These are phyloP conservation scores for Nudaria mundana DNA, from an alignment of 2,888 invertebrate genomes.

Conservation along the genomic window DNA sequence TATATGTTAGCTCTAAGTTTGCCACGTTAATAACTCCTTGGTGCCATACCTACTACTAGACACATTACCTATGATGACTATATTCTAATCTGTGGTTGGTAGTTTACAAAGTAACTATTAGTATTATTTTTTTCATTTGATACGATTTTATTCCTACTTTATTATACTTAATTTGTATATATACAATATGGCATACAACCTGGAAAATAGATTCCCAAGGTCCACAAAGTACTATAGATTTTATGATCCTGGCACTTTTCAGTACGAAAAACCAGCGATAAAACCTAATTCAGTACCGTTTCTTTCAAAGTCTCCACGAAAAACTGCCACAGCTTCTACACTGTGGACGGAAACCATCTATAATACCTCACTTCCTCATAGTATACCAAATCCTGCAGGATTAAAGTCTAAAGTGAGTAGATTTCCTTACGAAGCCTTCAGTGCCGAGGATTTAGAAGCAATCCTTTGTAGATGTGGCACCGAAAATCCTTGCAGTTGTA, in stretches of 20 bases:
- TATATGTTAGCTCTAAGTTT: too few relatives aligned
- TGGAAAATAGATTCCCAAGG: conserved; percentile 46
- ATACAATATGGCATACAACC: conserved; percentile 51
- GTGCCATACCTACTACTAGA: too few relatives aligned
- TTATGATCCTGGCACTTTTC: conserved; percentile 63
- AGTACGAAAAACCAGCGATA: conserved; percentile 26
- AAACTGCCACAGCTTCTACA: conserved; percentile 23
- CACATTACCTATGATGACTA: too few relatives aligned
- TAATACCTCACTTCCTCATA: conserved; percentile 25
- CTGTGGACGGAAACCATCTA: conserved; percentile 61
- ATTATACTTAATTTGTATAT: neutral
- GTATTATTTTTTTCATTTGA: too few relatives aligned
- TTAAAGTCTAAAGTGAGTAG: conserved; percentile 55
- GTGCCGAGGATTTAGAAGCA: conserved; percentile 51
- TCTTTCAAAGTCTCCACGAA: conserved; percentile 48
- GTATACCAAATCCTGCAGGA: conserved; percentile 53
- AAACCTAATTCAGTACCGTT: conserved; percentile 50
- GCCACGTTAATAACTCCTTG: too few relatives aligned
- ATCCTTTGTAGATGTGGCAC: conserved; percentile 58
- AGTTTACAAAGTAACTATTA: too few relatives aligned
- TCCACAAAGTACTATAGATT: conserved; percentile 41
- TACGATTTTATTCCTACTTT: neutral
- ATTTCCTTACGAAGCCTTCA: conserved; percentile 58
- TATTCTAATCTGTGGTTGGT: too few relatives aligned
- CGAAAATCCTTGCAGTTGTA: conserved; percentile 51